These are phyloP conservation scores for Toxotes jaculatrix DNA, from an alignment of 2,113 vertebrate genomes.

Conservation along the genomic window DNA sequence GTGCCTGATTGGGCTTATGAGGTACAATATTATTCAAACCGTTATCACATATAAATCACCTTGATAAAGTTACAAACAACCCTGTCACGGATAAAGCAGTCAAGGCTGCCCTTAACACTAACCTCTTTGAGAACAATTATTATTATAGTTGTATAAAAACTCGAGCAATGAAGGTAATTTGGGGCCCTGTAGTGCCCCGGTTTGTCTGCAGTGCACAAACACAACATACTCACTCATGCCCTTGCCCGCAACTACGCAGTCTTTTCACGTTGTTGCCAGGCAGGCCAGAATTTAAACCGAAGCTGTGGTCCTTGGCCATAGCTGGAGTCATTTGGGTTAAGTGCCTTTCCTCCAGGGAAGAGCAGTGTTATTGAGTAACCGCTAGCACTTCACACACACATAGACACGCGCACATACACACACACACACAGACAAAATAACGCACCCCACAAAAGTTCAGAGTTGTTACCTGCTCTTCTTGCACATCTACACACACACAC, in stretches of 20 bases:
- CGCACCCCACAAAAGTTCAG: background rate
- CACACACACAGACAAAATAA: background rate
- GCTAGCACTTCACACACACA: background rate
- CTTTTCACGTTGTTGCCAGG: conserved; percentile 49
- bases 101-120: conserved; percentile 37
- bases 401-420: background rate
- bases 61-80: conserved; percentile 56
- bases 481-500: conserved; percentile 12
- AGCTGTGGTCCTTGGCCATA: conserved; percentile 48
- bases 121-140: conserved; percentile 58
- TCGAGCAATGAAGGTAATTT: conserved; percentile 50
- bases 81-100: conserved; percentile 39
- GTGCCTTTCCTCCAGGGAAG: conserved; percentile 64
- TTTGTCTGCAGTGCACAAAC: conserved; percentile 34
- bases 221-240: conserved; percentile 38
- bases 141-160: conserved; percentile 60
- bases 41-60: conserved; percentile 63
- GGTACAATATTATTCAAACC: conserved; percentile 60
- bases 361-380: conserved; percentile 43
- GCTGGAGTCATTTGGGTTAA: conserved; percentile 75
- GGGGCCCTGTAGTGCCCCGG: conserved; percentile 30
- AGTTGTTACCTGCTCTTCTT: conserved; percentile 18
- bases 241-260: conserved; percentile 40
- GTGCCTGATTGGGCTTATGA: conserved; percentile 50
- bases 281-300: conserved; percentile 56